Evolutionary conservation across 2,888 invertebrate species (phyloP).

Genomic region (Boloria selene): DNA sequence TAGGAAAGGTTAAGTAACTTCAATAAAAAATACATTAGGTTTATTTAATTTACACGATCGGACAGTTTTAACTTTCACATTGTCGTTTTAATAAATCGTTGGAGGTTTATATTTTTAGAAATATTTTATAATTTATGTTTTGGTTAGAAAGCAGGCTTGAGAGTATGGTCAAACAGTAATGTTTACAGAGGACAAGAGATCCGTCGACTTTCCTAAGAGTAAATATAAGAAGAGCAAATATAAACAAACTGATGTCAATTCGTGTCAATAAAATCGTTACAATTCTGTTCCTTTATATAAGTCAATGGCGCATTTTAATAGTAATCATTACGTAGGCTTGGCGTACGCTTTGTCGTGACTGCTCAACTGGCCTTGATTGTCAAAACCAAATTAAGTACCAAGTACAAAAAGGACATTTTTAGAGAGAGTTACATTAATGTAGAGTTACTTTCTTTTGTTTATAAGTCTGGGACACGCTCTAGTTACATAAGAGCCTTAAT

Average conservation of each 20-base stretch:
- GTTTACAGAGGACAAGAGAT: conserved; percentile 12
- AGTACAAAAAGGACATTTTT: conserved; percentile 5
- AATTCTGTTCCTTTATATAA: conserved; percentile 22
- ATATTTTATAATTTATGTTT: background rate
- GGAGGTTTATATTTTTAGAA: background rate
- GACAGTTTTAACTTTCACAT: no score
- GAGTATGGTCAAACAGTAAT: conserved; percentile 6
- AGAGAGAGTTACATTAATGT: no score
- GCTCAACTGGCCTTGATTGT: conserved; percentile 22
- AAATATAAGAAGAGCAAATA: conserved; percentile 21
- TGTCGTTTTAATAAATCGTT: no score
- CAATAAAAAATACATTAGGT: no score
- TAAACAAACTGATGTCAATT: conserved; percentile 20
- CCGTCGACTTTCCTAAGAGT: conserved; percentile 8
- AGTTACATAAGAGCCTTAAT: no score
- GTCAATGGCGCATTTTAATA: conserved; percentile 9
- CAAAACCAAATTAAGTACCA: conserved; percentile 25
- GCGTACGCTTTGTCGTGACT: conserved; percentile 24
- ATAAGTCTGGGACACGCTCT: no score
- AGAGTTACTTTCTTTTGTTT: no score
- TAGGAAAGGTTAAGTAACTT: no score
- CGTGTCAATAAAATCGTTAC: conserved; percentile 25
- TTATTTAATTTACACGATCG: no score
- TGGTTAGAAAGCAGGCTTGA: background rate
- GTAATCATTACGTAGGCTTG: background rate